Base-by-base conservation (phyloP, 2,888 invertebrate species). In the Harpalus rufipes region DNA sequence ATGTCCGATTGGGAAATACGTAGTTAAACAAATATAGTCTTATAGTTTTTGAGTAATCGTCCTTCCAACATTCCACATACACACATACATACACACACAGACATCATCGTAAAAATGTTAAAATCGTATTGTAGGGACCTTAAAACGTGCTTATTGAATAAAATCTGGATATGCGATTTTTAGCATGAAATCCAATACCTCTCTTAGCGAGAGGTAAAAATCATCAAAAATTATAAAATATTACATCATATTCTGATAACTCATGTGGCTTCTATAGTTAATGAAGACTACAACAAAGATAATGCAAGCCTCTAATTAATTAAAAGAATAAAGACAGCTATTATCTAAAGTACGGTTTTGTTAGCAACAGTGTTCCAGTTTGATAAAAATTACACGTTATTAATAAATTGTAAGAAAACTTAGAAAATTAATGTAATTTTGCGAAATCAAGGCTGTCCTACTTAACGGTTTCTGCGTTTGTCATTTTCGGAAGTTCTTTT, bases 381-480 rank as follows among this genome's bases (percentile, higher is more conserved):
- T 25, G 78, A 58, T 78, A 78, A 78, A 76, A 78, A 78, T 78
- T 58, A 78, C 59, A 58, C 32, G n/a, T 58, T 32, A 78, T 78
- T 78, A 78, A 78, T 78, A 78, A 78, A 78, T 78, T 78, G 76
- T 76, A 76, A 44, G 39, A 68, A 68, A 68, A 63, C 25, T 68
- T 14, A 63, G 80, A 65, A 65, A 81, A 81, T 81, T 81, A 81
- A 81, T 51, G 82, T 83, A 61, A 83, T 83, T 83, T 76, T 63
- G 51, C 63, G 63, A 84, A 78, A 84, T 78, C 76, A 84, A 84
- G 76, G 78, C 78, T 84, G 84, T 84, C 59, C 84, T 78, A 84
- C 78, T 84, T 84, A 51, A 84, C 84, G 84, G 63, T 78, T 21
- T 44, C 16, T 76, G 84, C 12, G 32, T 84, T 63, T 63, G 76